Evolutionary conservation across 1,140 invertebrate species (phyloP), one percentile per base, ranked within the genome.

Genomic region (Potamilus streckersoni): DNA sequence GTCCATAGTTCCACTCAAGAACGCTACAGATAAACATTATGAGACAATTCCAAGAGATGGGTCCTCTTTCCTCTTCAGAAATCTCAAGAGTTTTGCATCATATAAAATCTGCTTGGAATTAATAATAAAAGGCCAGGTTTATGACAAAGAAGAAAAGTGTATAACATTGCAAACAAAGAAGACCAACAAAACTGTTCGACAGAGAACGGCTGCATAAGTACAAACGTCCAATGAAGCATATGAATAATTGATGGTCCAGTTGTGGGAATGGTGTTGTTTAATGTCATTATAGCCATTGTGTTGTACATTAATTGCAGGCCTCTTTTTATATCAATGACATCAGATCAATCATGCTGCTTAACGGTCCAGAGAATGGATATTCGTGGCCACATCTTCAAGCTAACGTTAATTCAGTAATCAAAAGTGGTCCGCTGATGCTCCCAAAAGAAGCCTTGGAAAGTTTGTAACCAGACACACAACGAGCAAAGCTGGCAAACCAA

Each of bases 211-310:
- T 16, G 17, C 56, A 49, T 56, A 67, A 11, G 56, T 14, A 16
- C 60, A 67, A 59, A 59, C 65, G 11, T 63, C 72, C 60, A 64
- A 60, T 20, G 57, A 63, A 73, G 79, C 20, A 73, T 74, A n/a
- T 79, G 76, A 13, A 69, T 83, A 20, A 83, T 83, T 16, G 73
- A 79, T 16, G 83, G 84, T 0, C 58, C 69, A 19, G 68, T 78
- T 49, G 58, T 84, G 3, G 80, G 82, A 17, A 78, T 73, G 0
- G 31, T 84, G 13, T 31, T 83, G 2, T 69, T 83, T 19, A 61
- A 85, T 20, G 73, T 69, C 49, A 73, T 85, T 16, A 71, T 86
- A 17, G 73, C 81, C 8, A 76, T 78, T 56, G 82, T 87, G 15
- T 15, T 87, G 19, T 80, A 80, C 31, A 19, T 69, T 69, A 57